Conservation (phyloP, 2,797 vertebrate species). For the Xiphorhynchus erythropygius region DNA sequence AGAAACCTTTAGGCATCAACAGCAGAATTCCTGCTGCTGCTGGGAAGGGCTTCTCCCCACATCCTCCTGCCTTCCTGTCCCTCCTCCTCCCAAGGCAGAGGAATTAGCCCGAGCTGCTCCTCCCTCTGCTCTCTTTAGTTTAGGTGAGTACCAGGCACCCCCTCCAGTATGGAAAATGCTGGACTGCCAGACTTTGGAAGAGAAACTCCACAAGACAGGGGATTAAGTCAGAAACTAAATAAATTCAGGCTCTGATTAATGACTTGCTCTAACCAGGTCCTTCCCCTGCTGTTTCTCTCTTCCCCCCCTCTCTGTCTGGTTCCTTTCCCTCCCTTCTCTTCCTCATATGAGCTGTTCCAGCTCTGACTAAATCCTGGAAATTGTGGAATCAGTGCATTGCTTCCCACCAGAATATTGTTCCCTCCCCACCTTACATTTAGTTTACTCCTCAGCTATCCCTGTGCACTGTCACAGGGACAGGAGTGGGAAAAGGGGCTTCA, state of each 20-base stretch:
- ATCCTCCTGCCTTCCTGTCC: background rate
- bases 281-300: background rate
- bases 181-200: background rate
- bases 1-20: too few species aligned
- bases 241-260: background rate
- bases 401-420: background rate
- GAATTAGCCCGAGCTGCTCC: background rate
- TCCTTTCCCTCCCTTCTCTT: background rate
- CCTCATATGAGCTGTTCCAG: background rate
- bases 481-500: background rate
- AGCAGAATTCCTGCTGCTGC: background rate
- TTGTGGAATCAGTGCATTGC: accelerated
- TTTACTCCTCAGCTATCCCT: background rate
- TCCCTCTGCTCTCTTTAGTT: background rate
- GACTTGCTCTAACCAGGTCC: background rate
- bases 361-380: background rate
- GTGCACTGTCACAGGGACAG: accelerated
- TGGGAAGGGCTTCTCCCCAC: background rate
- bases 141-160: background rate
- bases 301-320: background rate
- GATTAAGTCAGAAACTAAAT: background rate
- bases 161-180: too few species aligned
- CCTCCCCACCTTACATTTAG: too few species aligned
- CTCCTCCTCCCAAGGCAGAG: background rate
- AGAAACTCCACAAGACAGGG: accelerated